Base-by-base conservation (phyloP, 1,140 invertebrate genomes). In the Leptinotarsa lineolata region DNA sequence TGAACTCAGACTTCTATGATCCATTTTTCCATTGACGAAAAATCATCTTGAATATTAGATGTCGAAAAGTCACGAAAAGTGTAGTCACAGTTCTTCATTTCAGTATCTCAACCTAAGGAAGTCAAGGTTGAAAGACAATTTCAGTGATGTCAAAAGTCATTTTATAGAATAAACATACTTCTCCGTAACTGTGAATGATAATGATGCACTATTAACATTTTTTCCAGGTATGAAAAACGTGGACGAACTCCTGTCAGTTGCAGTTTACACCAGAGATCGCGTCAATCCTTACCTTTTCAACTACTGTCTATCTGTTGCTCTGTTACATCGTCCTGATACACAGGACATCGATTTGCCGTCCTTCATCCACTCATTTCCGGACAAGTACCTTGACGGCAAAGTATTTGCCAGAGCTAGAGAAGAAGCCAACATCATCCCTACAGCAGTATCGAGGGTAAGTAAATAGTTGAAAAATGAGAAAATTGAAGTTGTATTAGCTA, bases 221-320 rank as follows among this genome's bases (percentile, higher is more conserved):
- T 16, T 59, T 73, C 0, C 82, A 91, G 92, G 88, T 66, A 90
- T 93, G 88, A 85, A 90, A 73, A 88, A 89, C 3, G 84, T 91
- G 22, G 91, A 93, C 1, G 92, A 94, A 68, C 87, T 94, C 46
- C 81, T 90, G 72, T 92, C 92, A 0, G 84, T 92, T 11, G 88
- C 90, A 11, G 89, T 91, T 3, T 94, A 91, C 79, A 90, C 90
- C 73, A 89, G 92, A 54, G 90, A 94, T 80, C 89, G 91, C 20
- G 83, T 94, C 45, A 94, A 94, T 82, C 90, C 92, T 0, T 90
- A 92, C 79, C 84, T 94, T 84, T 94, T 93, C 85, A 91, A 93
- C 82, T 94, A 94, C 81, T 90, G 90, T 8, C 84, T 91, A 2
- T 92, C 92, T 0, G 92, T 94, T 22, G 92, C 92, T 0, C 85